Conservation (phyloP, 2,797 vertebrate genomes). For the Pteronotus mesoamericanus region DNA sequence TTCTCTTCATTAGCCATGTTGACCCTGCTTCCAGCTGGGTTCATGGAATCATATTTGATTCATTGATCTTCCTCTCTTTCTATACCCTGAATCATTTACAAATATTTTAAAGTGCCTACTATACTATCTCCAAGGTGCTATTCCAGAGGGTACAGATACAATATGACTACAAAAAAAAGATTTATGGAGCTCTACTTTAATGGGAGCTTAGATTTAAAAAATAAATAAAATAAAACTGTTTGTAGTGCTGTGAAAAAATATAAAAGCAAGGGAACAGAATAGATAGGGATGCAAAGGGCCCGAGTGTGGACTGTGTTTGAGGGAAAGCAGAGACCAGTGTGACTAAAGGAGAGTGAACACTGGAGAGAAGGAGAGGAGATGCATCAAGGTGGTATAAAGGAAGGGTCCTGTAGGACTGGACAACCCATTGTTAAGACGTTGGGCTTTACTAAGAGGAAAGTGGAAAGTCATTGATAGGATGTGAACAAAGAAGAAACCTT, state of each 20-base stretch:
- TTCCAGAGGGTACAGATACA: not conserved
- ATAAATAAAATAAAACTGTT: not conserved
- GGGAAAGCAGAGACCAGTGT: not conserved
- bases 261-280: not conserved
- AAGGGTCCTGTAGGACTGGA: not conserved
- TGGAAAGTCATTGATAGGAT: rapidly evolving
- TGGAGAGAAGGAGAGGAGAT: rapidly evolving
- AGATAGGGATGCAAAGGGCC: not conserved
- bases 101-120: not conserved
- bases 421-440: too few relatives aligned
- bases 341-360: not conserved
- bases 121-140: not conserved
- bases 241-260: not conserved
- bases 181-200: not conserved
- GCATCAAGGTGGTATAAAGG: rapidly evolving
- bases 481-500: not conserved
- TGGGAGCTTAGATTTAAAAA: not conserved
- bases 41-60: not conserved
- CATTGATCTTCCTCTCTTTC: not conserved
- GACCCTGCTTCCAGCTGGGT: not conserved
- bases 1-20: not conserved
- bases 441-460: not conserved
- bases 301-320: not conserved
- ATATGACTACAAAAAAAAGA: not conserved
- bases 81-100: not conserved